Evolutionary conservation across 92 coral and sea anemone species (phyloP).

Genomic region (Plumapathes pennacea): DNA sequence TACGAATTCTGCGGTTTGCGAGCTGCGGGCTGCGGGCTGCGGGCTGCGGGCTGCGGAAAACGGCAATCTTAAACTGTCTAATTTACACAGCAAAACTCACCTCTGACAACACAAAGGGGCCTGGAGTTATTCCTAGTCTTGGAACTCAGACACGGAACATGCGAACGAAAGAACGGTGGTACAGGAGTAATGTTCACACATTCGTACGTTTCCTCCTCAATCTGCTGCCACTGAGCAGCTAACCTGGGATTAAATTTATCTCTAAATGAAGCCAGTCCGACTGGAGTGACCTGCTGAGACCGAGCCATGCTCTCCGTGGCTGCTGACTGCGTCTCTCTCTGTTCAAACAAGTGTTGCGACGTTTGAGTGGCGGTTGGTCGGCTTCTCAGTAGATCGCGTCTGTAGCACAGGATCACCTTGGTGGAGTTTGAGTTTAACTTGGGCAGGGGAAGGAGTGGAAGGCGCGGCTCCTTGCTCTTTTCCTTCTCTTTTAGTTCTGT

Average conservation of each 20-base stretch:
- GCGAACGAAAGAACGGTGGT: conserved; percentile 82
- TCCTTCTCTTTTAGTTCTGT: conserved; percentile 62
- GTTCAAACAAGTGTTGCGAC: conserved; percentile 18
- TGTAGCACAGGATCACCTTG: conserved; percentile 69
- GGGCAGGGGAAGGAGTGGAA: conserved; percentile 86
- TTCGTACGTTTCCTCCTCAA: conserved; percentile 78
- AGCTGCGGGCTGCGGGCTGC: no score
- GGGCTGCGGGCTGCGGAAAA: no score
- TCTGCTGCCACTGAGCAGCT: conserved; percentile 65
- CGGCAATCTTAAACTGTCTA: no score
- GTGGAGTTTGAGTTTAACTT: conserved; percentile 67
- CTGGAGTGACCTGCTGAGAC: conserved; percentile 21
- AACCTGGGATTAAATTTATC: conserved; percentile 54
- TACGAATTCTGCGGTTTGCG: no score
- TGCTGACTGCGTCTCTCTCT: conserved; percentile 57
- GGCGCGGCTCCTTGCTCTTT: conserved; percentile 34
- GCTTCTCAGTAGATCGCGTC: conserved; percentile 22
- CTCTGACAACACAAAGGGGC: conserved; percentile 85
- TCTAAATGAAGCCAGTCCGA: conserved; percentile 81
- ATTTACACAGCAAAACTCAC: conserved; percentile 51
- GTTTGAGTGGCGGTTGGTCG: conserved; percentile 22
- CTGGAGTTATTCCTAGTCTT: conserved; percentile 66
- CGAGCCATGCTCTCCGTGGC: conserved; percentile 29
- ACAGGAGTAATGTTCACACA: conserved; percentile 71
- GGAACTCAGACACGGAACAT: conserved; percentile 71